Evolutionary conservation across 2,888 invertebrate genomes (phyloP).

Genomic region (Diogma glabrata): DNA sequence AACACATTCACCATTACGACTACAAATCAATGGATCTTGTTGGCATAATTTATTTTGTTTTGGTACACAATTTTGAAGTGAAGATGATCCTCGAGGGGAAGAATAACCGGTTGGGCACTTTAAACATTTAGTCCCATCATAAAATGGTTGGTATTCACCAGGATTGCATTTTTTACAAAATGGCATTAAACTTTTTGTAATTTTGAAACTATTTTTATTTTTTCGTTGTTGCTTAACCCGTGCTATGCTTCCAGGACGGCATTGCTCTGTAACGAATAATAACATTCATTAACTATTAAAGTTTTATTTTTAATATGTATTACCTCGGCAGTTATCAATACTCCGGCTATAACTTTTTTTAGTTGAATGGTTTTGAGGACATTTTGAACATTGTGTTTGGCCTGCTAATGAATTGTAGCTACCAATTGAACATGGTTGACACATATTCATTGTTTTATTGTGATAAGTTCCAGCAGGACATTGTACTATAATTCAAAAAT

Average conservation of each 20-base stretch:
- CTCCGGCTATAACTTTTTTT: conserved; percentile 37
- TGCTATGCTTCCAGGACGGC: conserved; percentile 43
- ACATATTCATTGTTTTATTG: conserved; percentile 40
- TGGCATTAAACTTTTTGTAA: conserved; percentile 41
- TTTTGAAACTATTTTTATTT: conserved; percentile 23
- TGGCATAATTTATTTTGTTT: conserved; percentile 39
- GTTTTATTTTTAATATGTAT: neutral
- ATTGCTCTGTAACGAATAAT: conserved; percentile 42
- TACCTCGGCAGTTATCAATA: conserved; percentile 45
- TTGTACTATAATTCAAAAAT: conserved; percentile 37
- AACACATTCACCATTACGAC: conserved; percentile 30
- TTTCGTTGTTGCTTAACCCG: conserved; percentile 27
- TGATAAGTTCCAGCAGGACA: conserved; percentile 55
- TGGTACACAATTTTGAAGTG: conserved; percentile 36
- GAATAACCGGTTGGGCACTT: conserved; percentile 39
- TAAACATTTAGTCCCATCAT: conserved; percentile 44
- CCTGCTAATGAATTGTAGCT: conserved; percentile 46
- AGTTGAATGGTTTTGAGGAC: conserved; percentile 47
- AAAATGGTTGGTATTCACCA: conserved; percentile 47
- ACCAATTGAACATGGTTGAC: conserved; percentile 47
- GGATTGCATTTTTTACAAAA: conserved; percentile 43
- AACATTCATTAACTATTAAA: neutral
- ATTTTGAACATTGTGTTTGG: conserved; percentile 41
- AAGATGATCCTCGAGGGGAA: conserved; percentile 39
- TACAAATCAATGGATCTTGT: conserved; percentile 20